Base-by-base conservation (phyloP, 1,140 invertebrate genomes). In the Pogonomyrmex californicus region DNA sequence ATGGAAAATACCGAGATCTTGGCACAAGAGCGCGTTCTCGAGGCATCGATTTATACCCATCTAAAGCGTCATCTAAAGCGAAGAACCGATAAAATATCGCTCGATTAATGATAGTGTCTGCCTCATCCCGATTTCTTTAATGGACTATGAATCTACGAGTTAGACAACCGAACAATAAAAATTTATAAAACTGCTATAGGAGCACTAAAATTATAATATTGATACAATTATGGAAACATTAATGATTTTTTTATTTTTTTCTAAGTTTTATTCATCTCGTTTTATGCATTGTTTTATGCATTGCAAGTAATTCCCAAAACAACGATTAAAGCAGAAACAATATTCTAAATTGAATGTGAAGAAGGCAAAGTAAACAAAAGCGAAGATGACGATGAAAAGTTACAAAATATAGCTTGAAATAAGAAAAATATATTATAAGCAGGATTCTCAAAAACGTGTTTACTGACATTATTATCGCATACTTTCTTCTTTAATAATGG, bases 1-100 rank as follows among this genome's bases (percentile, higher is more conserved):
- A 90, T 88, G 90, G 91, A 93, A 93, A 93, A 92, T 91, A 83
- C 86, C 89, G 62, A 60, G 73, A 76, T 81, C 71, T 41, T 36
- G 33, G 71, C 23, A n/a, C 41, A 33, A 47, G 36, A 33, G 75
- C 36, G 58, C 12, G 23, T 73, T 36, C 17, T 58, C 75, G 23
- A 23, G 17, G 5, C 77, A 89, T 89, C 82, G 86, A 89, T 86
- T 49, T 73, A 23, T 14, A 44, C 10, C 14, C 17, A n/a, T 70
- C 38, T 23, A 23, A 23, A 49, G 30, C 33, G 66, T 76, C 49
- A 63, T 77, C n/a, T 47, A 60, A 36, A 70, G 30, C 6, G 6
- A 44, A 47, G 4, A 38, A 33, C 5, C 23, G 17, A 82, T 70
- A 73, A 73, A 60, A 49, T 73, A 60, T 82, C 41, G 54, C 17